Percentiles rank a stretch among this genome's conserved stretches.
Evolutionary conservation across 2,888 invertebrate species (phyloP).

Genomic region (Melinopterus prodromus): DNA sequence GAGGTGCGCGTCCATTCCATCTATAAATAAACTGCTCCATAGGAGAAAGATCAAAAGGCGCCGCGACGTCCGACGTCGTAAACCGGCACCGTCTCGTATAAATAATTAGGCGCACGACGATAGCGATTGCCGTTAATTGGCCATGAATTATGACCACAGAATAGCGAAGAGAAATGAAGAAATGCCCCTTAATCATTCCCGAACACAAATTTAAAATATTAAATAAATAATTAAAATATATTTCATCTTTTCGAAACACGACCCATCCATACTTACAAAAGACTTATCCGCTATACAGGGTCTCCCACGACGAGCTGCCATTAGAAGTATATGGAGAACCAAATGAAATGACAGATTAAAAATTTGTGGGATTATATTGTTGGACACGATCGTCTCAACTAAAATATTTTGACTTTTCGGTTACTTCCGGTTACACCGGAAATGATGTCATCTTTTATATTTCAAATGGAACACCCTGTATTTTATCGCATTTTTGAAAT

Average conservation of each 20-base stretch:
- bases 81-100: not conserved
- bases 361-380: too few relatives aligned
- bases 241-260: not conserved
- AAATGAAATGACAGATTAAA: too few relatives aligned
- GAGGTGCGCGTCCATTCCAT: not conserved
- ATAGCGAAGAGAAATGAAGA: not conserved
- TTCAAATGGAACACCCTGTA: too few relatives aligned
- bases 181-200: constrained; percentile 4
- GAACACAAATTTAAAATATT: too few relatives aligned
- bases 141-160: constrained; percentile 45
- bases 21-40: not conserved
- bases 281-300: too few relatives aligned
- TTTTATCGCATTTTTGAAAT: too few relatives aligned
- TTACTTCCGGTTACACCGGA: too few relatives aligned
- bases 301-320: too few relatives aligned
- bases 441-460: too few relatives aligned
- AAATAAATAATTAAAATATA: not conserved
- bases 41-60: not conserved
- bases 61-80: not conserved
- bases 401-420: too few relatives aligned
- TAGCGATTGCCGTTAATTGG: constrained; percentile 50
- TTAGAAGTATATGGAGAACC: too few relatives aligned
- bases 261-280: not conserved
- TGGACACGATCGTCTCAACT: too few relatives aligned
- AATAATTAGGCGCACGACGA: not conserved